A percentile compares a stretch with the other conserved stretches of the same genome.
Evolutionary conservation across 2,888 invertebrate species (phyloP).

Genomic region (Apantesis nais): DNA sequence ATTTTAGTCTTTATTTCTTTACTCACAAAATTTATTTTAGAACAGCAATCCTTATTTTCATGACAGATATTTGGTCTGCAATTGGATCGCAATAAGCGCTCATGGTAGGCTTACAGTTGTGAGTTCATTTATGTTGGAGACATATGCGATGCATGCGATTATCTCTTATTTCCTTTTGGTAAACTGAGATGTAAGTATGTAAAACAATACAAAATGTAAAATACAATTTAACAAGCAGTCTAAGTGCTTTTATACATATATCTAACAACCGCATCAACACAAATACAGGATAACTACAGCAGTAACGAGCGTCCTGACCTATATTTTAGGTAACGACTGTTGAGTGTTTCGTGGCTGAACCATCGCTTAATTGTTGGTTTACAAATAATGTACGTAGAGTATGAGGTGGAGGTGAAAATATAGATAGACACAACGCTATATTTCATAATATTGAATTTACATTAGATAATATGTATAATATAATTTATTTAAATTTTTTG

Average conservation of each 20-base stretch:
- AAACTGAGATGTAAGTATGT: neutral
- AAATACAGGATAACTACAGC: neutral
- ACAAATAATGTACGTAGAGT: neutral
- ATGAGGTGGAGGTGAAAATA: neutral
- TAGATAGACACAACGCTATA: neutral
- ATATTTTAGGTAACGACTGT: neutral
- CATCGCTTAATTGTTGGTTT: neutral
- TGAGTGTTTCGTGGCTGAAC: neutral
- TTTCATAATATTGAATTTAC: neutral
- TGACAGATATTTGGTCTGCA: too few species aligned
- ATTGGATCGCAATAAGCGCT: too few species aligned
- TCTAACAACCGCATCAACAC: neutral
- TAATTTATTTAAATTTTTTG: too few species aligned
- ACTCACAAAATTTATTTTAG: too few species aligned
- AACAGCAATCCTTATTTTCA: too few species aligned
- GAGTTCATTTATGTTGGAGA: too few species aligned
- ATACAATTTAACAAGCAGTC: neutral
- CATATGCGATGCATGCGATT: too few species aligned
- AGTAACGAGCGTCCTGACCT: neutral
- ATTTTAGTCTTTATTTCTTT: too few species aligned
- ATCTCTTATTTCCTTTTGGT: neutral
- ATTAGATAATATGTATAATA: neutral
- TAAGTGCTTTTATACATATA: neutral
- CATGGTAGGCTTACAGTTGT: too few species aligned
- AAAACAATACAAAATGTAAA: neutral